Conservation (phyloP, 2,113 vertebrate species). For the Ailuropoda melanoleuca region DNA sequence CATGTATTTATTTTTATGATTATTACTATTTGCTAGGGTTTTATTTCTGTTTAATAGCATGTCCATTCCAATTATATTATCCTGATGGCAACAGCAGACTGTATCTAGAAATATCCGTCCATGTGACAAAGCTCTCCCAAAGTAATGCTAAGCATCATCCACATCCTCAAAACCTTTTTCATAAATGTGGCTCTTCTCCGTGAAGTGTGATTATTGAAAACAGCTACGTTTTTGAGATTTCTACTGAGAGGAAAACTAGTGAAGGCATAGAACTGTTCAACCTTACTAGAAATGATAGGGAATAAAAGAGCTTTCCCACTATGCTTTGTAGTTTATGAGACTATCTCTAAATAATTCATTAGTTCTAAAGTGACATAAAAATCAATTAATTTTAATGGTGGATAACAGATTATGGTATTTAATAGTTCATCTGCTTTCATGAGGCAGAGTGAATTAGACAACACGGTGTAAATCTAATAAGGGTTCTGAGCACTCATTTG, state of each 20-base stretch:
- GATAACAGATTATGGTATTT: constrained; percentile 86
- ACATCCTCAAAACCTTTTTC: constrained; percentile 40
- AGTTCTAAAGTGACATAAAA: constrained; percentile 85
- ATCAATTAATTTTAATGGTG: constrained; percentile 89
- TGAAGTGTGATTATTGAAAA: constrained; percentile 50
- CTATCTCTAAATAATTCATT: constrained; percentile 82
- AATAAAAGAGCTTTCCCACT: constrained; percentile 77
- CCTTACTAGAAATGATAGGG: constrained; percentile 76
- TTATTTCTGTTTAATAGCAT: not conserved
- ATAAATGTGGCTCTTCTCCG: constrained; percentile 31
- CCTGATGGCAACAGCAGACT: not conserved
- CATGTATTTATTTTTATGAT: constrained; percentile 35
- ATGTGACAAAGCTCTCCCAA: not conserved
- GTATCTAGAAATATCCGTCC: not conserved
- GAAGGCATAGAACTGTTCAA: constrained; percentile 56
- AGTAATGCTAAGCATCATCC: not conserved
- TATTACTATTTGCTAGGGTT: not conserved
- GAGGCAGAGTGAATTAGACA: constrained; percentile 87
- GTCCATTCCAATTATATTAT: constrained; percentile 51
- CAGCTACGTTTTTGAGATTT: constrained; percentile 64
- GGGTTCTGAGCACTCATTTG: constrained; percentile 76
- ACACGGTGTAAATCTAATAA: constrained; percentile 85
- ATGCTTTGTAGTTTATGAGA: constrained; percentile 77
- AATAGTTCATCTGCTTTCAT: constrained; percentile 89
- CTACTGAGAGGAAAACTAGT: constrained; percentile 39